Conservation (phyloP, 2,888 invertebrate genomes). For the Scaptodrosophila latifasciaeformis region DNA sequence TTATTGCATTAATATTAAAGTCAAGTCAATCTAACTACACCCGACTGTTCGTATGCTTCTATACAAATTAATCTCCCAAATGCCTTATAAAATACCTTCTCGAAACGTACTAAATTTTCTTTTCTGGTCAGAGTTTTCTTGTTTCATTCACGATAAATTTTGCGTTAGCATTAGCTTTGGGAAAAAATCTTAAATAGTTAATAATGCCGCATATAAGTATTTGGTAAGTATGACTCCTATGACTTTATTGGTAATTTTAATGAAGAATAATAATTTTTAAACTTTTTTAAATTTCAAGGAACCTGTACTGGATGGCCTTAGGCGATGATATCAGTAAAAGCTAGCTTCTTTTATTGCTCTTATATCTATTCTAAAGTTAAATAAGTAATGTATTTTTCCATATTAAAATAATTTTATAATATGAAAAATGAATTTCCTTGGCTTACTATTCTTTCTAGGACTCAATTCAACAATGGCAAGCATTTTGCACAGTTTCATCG, state of each 20-base stretch:
- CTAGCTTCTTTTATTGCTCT: constrained; percentile 84
- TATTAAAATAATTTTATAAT: background rate
- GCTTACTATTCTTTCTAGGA: constrained; percentile 20
- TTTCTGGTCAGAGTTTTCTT: constrained; percentile 83
- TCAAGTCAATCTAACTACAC: too few relatives aligned
- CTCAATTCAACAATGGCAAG: constrained; percentile 78
- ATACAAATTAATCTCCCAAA: too few relatives aligned
- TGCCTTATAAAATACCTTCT: constrained; percentile 81
- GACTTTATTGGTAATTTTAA: too few relatives aligned
- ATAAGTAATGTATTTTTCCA: constrained; percentile 75
- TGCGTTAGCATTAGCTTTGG: constrained; percentile 80
- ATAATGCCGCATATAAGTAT: background rate
- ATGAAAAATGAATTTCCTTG: background rate
- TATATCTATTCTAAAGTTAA: constrained; percentile 82
- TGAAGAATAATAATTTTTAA: too few relatives aligned
- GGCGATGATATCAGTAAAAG: constrained; percentile 79
- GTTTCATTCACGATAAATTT: constrained; percentile 86
- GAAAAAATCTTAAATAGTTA: background rate
- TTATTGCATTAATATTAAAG: too few relatives aligned
- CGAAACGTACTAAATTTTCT: constrained; percentile 82
- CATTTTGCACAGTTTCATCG: constrained; percentile 80
- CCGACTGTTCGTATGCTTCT: too few relatives aligned
- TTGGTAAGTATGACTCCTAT: background rate
- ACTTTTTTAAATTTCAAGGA: background rate
- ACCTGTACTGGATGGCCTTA: constrained; percentile 80